These are phyloP conservation scores for Paratilapia polleni DNA, from an alignment of 2,113 vertebrate genomes.

Conservation along the genomic window DNA sequence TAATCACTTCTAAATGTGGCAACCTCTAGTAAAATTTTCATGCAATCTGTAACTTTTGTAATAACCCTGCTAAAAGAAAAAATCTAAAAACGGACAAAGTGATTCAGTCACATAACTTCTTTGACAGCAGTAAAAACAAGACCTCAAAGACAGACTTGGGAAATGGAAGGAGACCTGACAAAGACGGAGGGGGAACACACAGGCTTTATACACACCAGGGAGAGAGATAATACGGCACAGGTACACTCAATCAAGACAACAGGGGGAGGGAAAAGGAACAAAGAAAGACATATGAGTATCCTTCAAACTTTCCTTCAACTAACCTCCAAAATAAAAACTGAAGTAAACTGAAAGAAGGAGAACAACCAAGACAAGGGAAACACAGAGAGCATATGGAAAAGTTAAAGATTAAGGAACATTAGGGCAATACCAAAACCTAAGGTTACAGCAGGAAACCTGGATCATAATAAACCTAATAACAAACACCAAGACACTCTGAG, in stretches of 20 bases:
- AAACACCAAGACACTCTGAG: background rate
- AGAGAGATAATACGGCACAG: background rate
- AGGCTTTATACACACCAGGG: background rate
- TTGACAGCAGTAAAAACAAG: background rate
- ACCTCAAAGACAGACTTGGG: background rate
- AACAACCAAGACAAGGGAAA: background rate
- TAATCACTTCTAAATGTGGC: background rate
- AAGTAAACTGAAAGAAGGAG: background rate
- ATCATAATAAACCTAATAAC: background rate
- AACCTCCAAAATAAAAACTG: background rate
- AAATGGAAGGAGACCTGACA: background rate
- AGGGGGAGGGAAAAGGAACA: background rate
- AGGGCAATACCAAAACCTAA: background rate
- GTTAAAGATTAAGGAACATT: background rate
- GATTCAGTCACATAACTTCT: background rate
- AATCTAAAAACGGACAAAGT: accelerated
- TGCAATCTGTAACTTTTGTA: background rate
- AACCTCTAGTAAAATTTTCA: background rate
- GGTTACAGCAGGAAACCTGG: background rate
- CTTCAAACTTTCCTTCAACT: background rate
- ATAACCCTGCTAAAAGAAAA: background rate
- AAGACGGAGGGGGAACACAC: background rate
- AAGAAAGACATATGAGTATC: background rate
- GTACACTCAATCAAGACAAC: background rate
- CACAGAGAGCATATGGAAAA: background rate